These are phyloP conservation scores for Abrostola tripartita DNA, from an alignment of 2,888 invertebrate species.

Conservation along the genomic window DNA sequence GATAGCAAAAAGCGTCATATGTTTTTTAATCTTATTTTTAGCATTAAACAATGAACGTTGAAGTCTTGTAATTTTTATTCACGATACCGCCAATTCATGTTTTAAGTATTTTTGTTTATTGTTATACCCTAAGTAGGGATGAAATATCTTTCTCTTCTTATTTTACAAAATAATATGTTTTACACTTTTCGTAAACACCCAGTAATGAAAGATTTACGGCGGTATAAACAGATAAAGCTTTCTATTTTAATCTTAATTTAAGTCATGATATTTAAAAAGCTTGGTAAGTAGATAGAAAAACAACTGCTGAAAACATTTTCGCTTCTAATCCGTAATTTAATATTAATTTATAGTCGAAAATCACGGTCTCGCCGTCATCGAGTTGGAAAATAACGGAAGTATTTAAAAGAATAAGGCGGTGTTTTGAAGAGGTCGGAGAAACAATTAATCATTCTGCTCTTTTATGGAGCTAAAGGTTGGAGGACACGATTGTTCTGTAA, in stretches of 20 bases:
- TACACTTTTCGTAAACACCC: too few species aligned
- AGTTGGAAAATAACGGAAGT: slow-evolving; percentile 88
- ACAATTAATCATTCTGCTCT: slow-evolving; percentile 87
- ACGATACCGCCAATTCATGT: too few species aligned
- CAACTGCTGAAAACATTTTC: slow-evolving; percentile 70
- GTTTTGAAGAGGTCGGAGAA: slow-evolving; percentile 87
- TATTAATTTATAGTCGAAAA: slow-evolving; percentile 85
- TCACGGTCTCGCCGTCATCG: slow-evolving; percentile 83
- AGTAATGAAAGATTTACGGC: too few species aligned
- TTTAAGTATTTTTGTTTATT: too few species aligned
- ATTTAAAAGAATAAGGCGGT: slow-evolving; percentile 86
- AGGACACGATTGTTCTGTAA: slow-evolving; percentile 83
- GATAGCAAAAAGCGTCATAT: too few species aligned
- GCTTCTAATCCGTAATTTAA: slow-evolving; percentile 79
- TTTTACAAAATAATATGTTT: too few species aligned
- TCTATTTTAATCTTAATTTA: slow-evolving; percentile 18
- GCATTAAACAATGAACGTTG: too few species aligned
- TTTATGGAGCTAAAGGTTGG: slow-evolving; percentile 84
- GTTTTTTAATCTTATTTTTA: too few species aligned
- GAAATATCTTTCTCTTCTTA: too few species aligned
- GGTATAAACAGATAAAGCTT: not conserved
- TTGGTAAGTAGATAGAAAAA: slow-evolving; percentile 49
- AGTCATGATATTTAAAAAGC: slow-evolving; percentile 36
- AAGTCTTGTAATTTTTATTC: too few species aligned
- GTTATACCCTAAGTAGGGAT: too few species aligned